Evolutionary conservation across 2,797 vertebrate genomes (phyloP).

Genomic region (Sternarchorhynchus goeldii): DNA sequence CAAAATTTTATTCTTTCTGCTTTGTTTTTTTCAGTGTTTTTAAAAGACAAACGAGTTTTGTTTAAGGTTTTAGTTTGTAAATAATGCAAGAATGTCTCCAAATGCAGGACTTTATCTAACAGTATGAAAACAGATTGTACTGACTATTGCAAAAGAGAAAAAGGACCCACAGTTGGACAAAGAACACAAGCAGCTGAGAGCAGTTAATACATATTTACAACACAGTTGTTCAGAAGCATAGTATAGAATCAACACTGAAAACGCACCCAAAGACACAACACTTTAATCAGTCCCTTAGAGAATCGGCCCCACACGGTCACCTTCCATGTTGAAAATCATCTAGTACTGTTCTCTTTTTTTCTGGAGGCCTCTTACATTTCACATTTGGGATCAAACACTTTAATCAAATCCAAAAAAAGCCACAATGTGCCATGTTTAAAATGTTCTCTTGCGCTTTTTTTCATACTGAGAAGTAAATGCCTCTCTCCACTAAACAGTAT

Average conservation of each 20-base stretch:
- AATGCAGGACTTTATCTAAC: conserved; percentile 63
- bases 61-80: conserved; percentile 72
- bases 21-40: conserved; percentile 75
- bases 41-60: conserved; percentile 76
- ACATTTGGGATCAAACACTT: conserved; percentile 8
- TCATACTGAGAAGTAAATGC: not conserved
- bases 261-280: conserved; percentile 70
- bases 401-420: not conserved
- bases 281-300: conserved; percentile 44
- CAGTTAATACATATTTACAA: conserved; percentile 82
- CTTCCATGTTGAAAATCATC: not conserved
- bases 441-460: not conserved
- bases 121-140: conserved; percentile 63
- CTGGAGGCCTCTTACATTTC: not conserved
- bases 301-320: not conserved
- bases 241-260: conserved; percentile 68
- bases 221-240: conserved; percentile 67
- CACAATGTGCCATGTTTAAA: too few species aligned
- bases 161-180: conserved; percentile 66
- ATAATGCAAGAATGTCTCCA: conserved; percentile 69
- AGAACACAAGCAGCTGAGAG: conserved; percentile 71
- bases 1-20: conserved; percentile 76
- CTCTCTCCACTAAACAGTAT: not conserved
- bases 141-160: conserved; percentile 64
- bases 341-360: not conserved